Evolutionary conservation across 1,140 invertebrate genomes (phyloP).

Genomic region (Nasonia giraulti): DNA sequence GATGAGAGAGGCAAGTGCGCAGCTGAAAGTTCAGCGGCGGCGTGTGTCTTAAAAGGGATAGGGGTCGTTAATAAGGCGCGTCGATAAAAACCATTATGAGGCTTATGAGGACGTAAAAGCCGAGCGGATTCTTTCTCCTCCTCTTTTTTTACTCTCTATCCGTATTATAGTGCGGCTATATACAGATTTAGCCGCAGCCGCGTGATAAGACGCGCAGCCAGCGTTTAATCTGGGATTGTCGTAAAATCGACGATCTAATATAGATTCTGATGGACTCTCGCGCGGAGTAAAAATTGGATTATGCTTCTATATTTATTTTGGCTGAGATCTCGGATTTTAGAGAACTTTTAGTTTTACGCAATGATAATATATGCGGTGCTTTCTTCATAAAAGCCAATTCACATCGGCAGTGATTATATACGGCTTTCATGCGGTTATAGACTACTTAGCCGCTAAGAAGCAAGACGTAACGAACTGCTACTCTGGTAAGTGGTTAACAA

Average conservation of each 20-base stretch:
- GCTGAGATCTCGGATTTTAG: too few species aligned
- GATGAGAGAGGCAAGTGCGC: background rate
- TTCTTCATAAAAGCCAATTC: background rate
- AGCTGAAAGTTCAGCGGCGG: background rate
- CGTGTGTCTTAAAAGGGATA: background rate
- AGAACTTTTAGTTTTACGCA: background rate
- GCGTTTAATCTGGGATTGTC: background rate
- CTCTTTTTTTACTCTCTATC: background rate
- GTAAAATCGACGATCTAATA: too few species aligned
- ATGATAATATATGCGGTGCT: background rate
- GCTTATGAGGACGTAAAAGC: conserved; percentile 27
- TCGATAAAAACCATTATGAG: conserved; percentile 40
- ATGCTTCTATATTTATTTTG: too few species aligned
- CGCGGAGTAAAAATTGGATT: too few species aligned
- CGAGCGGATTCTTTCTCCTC: background rate
- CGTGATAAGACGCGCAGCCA: background rate
- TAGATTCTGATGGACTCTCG: too few species aligned
- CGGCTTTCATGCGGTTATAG: too few species aligned
- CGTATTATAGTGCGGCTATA: background rate
- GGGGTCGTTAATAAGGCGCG: conserved; percentile 42
- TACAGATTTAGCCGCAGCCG: background rate
- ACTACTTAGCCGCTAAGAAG: background rate
- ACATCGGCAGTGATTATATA: too few species aligned
- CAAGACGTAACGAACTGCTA: conserved; percentile 10
- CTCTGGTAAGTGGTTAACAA: background rate